Evolutionary conservation across 2,797 vertebrate genomes (phyloP), one percentile per base, ranked within the genome.

Genomic region (Anguilla megastoma): DNA sequence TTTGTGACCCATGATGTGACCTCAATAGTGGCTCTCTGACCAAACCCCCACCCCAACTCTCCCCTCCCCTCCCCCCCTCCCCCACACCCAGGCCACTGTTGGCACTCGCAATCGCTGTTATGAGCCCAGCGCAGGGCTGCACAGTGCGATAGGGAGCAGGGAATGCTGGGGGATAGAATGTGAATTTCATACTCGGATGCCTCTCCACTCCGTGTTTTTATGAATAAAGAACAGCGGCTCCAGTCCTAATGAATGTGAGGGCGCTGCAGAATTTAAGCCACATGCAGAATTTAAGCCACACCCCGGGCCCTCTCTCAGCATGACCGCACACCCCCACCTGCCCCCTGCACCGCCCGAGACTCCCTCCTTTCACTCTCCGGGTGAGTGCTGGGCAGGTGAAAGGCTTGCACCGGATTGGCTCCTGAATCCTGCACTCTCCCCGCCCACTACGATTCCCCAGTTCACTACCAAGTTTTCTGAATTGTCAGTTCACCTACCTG

Each of bases 181-280:
- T 95, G 95, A 96, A 96, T 96, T 95, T 96, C 95, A 96, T 95
- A 95, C 95, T 95, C 95, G 95, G 94, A 92, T 91, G 95, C 94
- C 56, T 80, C 91, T 90, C 80, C 89, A 93, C 93, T 93, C 94
- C 95, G 95, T 95, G 95, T 96, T 95, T 95, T 94, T 93, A 94
- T 95, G 95, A 95, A 96, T 96, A 94, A 95, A 91, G 90, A 91
- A 86, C 89, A 89, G 84, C 50, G 79, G 60, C 66, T n/a, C 52
- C 92, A 93, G 91, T 92, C 90, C 93, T 86, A 69, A 90, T 91
- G 90, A 91, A 91, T 90, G 89, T 56, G 91, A 93, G 91, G 36
- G 36, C 92, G 93, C 48, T 84, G 88, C 86, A 83, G 48, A 90
- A 52, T 91, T 89, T 93, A 91, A 95, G 93, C 36, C 36, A 36